phyloP scores from a whole-genome alignment of 92 coral and sea anemone species.

The Umimayanthus chanpuru region DNA sequence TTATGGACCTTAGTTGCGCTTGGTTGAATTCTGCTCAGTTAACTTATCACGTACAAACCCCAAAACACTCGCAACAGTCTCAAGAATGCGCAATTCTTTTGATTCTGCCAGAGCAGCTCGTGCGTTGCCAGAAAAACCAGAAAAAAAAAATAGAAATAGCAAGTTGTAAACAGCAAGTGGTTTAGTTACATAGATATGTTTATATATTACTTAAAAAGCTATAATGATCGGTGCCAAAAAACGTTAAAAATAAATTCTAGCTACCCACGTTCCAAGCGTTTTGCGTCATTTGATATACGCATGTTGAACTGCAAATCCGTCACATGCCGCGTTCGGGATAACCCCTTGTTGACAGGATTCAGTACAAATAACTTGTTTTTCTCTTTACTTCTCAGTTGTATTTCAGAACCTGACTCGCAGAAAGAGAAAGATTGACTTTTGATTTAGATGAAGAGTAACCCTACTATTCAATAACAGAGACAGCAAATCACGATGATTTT shows the following conservation, averaged over 20 bases:
- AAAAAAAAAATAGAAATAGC: background rate
- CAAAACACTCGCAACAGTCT: no score
- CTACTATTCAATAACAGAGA: background rate
- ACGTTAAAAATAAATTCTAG: background rate
- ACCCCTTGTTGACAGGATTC: background rate
- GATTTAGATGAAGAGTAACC: background rate
- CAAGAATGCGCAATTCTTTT: background rate
- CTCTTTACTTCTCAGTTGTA: background rate
- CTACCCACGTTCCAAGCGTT: background rate
- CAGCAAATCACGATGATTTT: background rate
- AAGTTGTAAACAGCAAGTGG: background rate
- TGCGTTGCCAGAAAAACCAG: background rate
- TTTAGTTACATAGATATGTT: background rate
- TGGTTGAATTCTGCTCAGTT: no score
- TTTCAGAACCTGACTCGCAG: background rate
- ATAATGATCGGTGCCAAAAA: background rate
- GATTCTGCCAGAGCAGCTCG: background rate
- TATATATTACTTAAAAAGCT: no score
- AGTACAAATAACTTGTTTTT: background rate
- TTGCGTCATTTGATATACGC: background rate
- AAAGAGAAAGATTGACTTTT: background rate
- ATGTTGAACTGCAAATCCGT: background rate
- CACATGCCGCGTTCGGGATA: background rate
- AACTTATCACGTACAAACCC: no score
- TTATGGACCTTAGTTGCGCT: no score